phyloP scores from a whole-genome alignment of 1,140 invertebrate species.

The Hydropsyche tenuis region DNA sequence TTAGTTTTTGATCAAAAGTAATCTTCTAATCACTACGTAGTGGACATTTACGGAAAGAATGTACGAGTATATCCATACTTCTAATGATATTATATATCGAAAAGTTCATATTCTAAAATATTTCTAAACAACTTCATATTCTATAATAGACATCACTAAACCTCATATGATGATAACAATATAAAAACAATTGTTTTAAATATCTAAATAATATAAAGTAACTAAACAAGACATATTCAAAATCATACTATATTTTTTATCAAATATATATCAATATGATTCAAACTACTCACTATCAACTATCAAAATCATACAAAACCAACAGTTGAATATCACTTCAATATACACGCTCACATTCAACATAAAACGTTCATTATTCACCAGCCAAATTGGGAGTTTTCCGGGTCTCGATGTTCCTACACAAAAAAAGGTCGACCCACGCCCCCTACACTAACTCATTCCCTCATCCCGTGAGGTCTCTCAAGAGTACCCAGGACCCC shows the following conservation, averaged over 20 bases:
- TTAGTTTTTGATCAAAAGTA: too few species aligned
- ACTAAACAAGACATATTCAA: background rate
- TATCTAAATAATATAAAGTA: background rate
- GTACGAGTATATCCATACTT: too few species aligned
- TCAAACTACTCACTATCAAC: background rate
- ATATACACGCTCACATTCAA: background rate
- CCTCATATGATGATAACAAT: too few species aligned
- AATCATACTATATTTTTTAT: background rate
- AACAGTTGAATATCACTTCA: background rate
- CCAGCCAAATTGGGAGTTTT: slow-evolving; percentile 12
- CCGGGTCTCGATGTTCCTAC: background rate
- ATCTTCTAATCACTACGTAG: too few species aligned
- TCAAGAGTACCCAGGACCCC: background rate
- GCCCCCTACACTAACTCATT: background rate
- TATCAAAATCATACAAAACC: background rate
- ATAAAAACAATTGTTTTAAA: background rate
- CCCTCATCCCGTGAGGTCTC: background rate
- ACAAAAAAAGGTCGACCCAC: slow-evolving; percentile 15
- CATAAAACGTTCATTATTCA: slow-evolving; percentile 19
- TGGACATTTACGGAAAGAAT: too few species aligned
- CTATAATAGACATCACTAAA: too few species aligned
- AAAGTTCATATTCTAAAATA: too few species aligned
- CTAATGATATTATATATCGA: too few species aligned
- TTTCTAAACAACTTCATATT: too few species aligned
- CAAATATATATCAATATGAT: background rate